Evolutionary conservation across 2,888 invertebrate genomes (phyloP).

Genomic region (Adela reaumurella): DNA sequence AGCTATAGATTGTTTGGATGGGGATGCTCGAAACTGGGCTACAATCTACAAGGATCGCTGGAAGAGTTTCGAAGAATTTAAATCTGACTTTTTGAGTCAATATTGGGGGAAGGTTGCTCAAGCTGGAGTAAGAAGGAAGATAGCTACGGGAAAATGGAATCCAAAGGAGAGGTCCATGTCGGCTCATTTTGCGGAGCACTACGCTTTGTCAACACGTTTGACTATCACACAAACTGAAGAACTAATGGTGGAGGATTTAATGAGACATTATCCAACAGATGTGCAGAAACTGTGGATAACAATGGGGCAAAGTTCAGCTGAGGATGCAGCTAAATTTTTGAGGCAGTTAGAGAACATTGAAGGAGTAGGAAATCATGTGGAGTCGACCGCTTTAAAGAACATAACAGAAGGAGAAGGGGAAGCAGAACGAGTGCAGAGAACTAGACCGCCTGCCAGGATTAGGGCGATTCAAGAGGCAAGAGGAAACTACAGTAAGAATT

Average conservation of each 20-base stretch:
- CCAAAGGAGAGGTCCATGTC: not conserved
- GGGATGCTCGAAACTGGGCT: conserved; percentile 2
- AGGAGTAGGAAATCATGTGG: no score
- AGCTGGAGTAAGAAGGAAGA: not conserved
- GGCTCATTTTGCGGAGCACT: not conserved
- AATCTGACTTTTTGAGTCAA: not conserved
- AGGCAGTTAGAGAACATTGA: not conserved
- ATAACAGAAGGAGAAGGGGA: no score
- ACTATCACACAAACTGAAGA: not conserved
- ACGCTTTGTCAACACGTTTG: not conserved
- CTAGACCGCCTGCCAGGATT: no score
- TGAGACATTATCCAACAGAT: not conserved
- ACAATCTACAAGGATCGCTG: not conserved
- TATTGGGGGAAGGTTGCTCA: conserved; percentile 3
- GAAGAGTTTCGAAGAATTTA: not conserved
- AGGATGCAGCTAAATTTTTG: no score
- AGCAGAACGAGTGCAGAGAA: no score
- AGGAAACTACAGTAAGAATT: no score
- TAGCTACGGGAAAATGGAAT: not conserved
- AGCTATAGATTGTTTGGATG: not conserved
- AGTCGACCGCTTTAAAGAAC: no score
- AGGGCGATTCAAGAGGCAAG: no score
- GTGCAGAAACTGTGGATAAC: not conserved
- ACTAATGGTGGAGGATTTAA: not conserved
- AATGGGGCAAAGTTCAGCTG: no score